Percentiles rank a stretch among this genome's conserved stretches.
These are phyloP conservation scores for Anas platyrhynchos DNA, from an alignment of 2,113 vertebrate species.

Conservation along the genomic window DNA sequence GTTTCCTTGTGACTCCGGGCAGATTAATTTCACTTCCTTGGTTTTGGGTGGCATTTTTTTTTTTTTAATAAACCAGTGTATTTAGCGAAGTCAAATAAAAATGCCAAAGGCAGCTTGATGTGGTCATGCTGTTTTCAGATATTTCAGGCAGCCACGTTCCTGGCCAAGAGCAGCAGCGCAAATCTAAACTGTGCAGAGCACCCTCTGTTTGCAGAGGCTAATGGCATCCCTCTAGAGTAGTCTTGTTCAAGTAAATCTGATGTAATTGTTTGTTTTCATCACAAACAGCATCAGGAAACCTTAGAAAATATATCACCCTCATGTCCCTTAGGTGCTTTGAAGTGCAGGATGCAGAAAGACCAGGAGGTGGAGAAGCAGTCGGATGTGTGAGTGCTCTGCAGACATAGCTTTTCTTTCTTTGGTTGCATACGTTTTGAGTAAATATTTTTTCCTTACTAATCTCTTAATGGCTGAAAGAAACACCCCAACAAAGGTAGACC, in stretches of 20 bases:
- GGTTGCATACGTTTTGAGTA: background rate
- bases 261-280: background rate
- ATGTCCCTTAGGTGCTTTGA: background rate
- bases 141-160: background rate
- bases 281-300: background rate
- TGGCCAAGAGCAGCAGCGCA: background rate
- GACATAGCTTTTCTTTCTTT: background rate
- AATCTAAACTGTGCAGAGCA: background rate
- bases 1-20: background rate
- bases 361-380: background rate
- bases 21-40: slow-evolving; percentile 1
- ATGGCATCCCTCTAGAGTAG: background rate
- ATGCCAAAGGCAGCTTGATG: background rate
- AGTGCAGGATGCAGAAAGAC: background rate
- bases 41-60: background rate
- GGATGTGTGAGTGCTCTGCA: fast-evolving
- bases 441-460: background rate
- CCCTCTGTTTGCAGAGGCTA: background rate
- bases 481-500: too few relatives aligned
- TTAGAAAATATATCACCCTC: background rate
- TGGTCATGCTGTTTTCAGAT: background rate
- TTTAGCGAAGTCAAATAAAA: background rate
- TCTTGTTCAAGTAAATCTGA: background rate
- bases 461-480: background rate
- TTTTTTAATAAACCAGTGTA: too few relatives aligned